These are phyloP conservation scores for Loripinus fragilis DNA, from an alignment of 2,888 invertebrate genomes.

Conservation along the genomic window DNA sequence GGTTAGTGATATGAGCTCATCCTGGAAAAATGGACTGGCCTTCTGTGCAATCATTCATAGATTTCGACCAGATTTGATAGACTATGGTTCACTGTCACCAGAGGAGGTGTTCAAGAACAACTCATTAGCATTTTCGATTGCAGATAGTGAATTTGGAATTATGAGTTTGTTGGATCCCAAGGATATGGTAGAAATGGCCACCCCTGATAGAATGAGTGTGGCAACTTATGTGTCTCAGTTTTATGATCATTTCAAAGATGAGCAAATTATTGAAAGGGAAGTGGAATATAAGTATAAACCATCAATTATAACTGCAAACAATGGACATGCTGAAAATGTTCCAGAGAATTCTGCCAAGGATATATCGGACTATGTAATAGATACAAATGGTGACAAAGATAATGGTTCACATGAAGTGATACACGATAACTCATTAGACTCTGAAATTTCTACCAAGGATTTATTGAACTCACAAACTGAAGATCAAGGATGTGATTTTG, in stretches of 20 bases:
- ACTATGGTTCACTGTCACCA: conserved; percentile 48
- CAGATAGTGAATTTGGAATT: conserved; percentile 54
- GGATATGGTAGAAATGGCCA: conserved; percentile 51
- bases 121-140: conserved; percentile 47
- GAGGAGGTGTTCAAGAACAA: conserved; percentile 54
- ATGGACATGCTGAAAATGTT: background rate
- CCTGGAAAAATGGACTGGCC: conserved; percentile 59
- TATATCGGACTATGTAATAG: background rate
- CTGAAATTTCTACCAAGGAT: background rate
- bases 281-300: background rate
- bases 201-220: conserved; percentile 53
- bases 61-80: conserved; percentile 56
- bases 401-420: background rate
- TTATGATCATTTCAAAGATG: conserved; percentile 55
- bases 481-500: background rate
- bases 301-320: background rate
- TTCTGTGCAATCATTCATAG: conserved; percentile 56
- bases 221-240: conserved; percentile 54
- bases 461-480: background rate
- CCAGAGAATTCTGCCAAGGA: background rate
- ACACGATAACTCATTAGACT: background rate
- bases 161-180: conserved; percentile 48
- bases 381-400: background rate
- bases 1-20: conserved; percentile 51
- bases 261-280: conserved; percentile 24